Evolutionary conservation across 2,888 invertebrate species (phyloP), one percentile per base, ranked within the genome.

Genomic region (Cheilosia vernalis): DNA sequence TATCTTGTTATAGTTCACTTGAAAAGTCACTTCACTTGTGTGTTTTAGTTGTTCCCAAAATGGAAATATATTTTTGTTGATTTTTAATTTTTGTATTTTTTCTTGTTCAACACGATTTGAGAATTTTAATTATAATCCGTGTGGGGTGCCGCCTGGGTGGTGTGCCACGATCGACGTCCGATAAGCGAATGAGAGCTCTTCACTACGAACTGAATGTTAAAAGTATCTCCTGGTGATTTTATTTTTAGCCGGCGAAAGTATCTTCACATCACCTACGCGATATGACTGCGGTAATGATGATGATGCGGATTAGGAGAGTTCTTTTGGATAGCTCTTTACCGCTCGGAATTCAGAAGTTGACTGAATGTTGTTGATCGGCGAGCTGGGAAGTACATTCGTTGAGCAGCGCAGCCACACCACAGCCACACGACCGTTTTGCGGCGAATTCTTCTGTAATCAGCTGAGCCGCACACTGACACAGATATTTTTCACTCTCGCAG

Each of bases 151-250:
- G 60, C 37, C 17, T 21, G 55, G 10, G 70, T 13, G 64, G 21
- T 84, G 58, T 70, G 58, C 87, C 89, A 90, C 88, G 88, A 89
- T 88, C 89, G 88, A 89, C 89, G 90, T 88, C 88, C 89, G 90
- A 88, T 88, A 88, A 89, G 88, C 91, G 90, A 91, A 91, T 91
- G 91, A 89, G 88, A 89, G 88, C 88, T 89, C 87, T 89, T 89
- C 90, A 90, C 90, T 89, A 88, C 87, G 67, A 87, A 88, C 90
- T 89, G 88, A 87, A 84, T 89, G 90, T 90, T 91, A 78, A 86
- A 86, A 86, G 86, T 86, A 77, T 78, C 64, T 67, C 40, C 63
- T 70, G 72, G 56, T 10, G 63, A 70, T 77, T 85, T 81, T 85
- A 85, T 85, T 85, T 81, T 85, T 85, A 85, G 85, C 85, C 85